These are phyloP conservation scores for Neodiprion lecontei DNA, from an alignment of 1,140 invertebrate species.

Conservation along the genomic window DNA sequence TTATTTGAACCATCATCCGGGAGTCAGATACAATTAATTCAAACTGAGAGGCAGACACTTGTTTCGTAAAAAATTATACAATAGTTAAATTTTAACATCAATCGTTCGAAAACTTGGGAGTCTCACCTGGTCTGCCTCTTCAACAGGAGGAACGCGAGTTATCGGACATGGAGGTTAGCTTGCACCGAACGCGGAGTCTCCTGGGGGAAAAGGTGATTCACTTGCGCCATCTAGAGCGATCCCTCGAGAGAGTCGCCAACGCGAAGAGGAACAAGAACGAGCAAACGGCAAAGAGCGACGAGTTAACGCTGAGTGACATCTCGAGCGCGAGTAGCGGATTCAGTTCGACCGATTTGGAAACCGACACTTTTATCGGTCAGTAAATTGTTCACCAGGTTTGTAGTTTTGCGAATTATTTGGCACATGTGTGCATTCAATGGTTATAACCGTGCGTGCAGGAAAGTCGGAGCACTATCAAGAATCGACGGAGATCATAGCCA, in stretches of 20 bases:
- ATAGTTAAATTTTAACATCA: constrained; percentile 12
- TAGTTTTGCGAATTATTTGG: no score
- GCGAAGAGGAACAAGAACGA: constrained; percentile 56
- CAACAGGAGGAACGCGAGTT: constrained; percentile 76
- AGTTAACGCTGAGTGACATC: constrained; percentile 67
- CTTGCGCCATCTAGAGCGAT: constrained; percentile 77
- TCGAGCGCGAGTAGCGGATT: constrained; percentile 74
- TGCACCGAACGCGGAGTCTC: constrained; percentile 77
- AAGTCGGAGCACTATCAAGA: constrained; percentile 63
- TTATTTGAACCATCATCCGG: no score
- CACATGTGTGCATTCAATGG: background rate
- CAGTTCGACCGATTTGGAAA: constrained; percentile 72
- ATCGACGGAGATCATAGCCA: constrained; percentile 73
- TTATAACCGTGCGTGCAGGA: constrained; percentile 19
- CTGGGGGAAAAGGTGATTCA: constrained; percentile 82
- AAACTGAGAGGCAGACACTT: background rate
- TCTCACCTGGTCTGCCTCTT: no score
- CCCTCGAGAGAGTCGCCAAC: constrained; percentile 66
- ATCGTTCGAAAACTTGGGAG: no score
- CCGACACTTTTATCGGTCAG: constrained; percentile 61
- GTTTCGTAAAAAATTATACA: constrained; percentile 7
- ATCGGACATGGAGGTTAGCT: constrained; percentile 80
- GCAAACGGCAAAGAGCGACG: constrained; percentile 59
- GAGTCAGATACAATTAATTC: no score
- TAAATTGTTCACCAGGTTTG: background rate